These are phyloP conservation scores for Ceyx melanurus DNA, from an alignment of 2,113 vertebrate genomes.

Conservation along the genomic window DNA sequence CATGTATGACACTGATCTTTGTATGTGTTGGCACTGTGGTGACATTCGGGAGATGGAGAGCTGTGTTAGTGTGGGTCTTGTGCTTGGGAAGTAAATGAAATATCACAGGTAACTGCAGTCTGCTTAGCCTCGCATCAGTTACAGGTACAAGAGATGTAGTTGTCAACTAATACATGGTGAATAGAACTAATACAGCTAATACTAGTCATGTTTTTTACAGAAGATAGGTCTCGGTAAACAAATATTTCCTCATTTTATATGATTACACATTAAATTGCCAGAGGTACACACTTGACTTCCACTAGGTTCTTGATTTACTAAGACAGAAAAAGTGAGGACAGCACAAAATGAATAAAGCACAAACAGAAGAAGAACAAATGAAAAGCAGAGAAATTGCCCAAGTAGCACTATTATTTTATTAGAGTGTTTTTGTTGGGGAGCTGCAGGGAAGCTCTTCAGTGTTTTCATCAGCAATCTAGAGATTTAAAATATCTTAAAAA, in stretches of 20 bases:
- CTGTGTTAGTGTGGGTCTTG: rapidly evolving
- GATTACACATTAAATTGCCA: neutral
- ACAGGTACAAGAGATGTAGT: neutral
- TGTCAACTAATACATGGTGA: neutral
- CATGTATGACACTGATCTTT: neutral
- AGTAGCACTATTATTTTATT: neutral
- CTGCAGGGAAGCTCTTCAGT: neutral
- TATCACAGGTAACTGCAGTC: neutral
- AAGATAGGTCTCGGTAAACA: neutral
- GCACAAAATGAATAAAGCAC: slow-evolving; percentile 3
- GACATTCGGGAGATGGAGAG: neutral
- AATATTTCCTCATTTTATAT: neutral
- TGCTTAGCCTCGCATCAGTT: neutral
- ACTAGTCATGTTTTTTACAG: neutral
- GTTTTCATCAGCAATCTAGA: neutral
- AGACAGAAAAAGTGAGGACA: neutral
- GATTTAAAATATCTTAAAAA: neutral
- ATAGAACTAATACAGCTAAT: neutral
- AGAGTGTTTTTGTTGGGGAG: neutral
- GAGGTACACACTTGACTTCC: neutral
- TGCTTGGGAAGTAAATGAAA: neutral
- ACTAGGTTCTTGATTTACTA: neutral
- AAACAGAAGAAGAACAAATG: slow-evolving; percentile 7
- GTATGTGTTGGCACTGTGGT: neutral
- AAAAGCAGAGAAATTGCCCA: slow-evolving; percentile 2